These are phyloP conservation scores for Entomobrya proxima DNA, from an alignment of 2,888 invertebrate species.

Conservation along the genomic window DNA sequence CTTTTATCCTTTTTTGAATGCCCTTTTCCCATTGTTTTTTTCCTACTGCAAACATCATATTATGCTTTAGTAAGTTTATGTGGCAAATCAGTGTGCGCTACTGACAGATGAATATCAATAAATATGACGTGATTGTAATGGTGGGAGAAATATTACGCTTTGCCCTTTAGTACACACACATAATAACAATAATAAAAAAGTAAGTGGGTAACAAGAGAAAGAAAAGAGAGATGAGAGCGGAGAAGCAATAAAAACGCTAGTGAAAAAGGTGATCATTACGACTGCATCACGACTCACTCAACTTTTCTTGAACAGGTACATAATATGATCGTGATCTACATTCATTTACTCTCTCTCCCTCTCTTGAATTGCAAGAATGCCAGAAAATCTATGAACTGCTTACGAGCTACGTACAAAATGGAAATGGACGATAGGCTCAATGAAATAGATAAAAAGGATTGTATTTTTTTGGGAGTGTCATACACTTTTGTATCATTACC, in stretches of 20 bases:
- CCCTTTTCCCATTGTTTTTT: constrained; percentile 7
- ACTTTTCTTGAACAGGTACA: constrained; percentile 23
- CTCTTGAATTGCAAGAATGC: constrained; percentile 51
- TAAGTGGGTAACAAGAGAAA: constrained; percentile 31
- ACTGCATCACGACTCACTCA: constrained; percentile 63
- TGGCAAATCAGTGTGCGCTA: constrained; percentile 54
- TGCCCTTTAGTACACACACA: constrained; percentile 32
- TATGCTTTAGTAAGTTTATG: background rate
- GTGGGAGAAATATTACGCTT: constrained; percentile 29
- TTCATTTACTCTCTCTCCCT: constrained; percentile 50
- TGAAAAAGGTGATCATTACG: constrained; percentile 67
- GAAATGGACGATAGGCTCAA: background rate
- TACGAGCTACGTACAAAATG: no score
- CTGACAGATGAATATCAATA: constrained; percentile 60
- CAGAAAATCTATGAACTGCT: no score
- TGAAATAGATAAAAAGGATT: background rate
- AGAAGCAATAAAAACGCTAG: constrained; percentile 55
- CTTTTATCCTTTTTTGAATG: background rate
- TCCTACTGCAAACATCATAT: background rate
- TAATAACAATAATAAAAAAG: constrained; percentile 44
- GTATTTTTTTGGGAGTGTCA: constrained; percentile 55
- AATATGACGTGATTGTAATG: constrained; percentile 60
- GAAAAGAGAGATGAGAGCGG: constrained; percentile 2
- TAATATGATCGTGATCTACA: constrained; percentile 65
- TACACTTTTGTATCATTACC: background rate